Percentiles rank a stretch among this genome's conserved stretches.
phyloP scores from a whole-genome alignment of 2,888 invertebrate species.

The Neoscelio sp. region DNA sequence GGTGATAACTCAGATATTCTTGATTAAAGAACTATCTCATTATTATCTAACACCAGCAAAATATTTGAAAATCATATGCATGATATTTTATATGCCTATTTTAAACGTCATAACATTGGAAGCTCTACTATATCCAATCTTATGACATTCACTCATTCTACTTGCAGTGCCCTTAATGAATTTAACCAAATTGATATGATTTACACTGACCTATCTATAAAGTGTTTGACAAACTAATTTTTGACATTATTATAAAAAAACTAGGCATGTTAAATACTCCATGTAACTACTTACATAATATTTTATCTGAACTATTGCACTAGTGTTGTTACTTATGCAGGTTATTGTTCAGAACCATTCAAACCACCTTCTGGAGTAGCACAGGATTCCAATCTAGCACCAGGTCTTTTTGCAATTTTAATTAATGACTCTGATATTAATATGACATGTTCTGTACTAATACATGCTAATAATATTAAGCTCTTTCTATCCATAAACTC shows the following conservation, averaged over 20 bases:
- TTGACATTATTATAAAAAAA: background rate
- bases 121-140: background rate
- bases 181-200: background rate
- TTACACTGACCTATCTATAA: background rate
- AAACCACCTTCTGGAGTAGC: no score
- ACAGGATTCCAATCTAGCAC: no score
- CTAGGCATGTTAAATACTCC: background rate
- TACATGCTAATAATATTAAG: background rate
- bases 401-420: no score
- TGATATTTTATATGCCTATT: background rate
- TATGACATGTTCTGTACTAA: background rate
- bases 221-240: background rate
- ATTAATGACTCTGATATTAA: no score
- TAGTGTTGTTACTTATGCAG: no score
- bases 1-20: no score
- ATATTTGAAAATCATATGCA: no score
- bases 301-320: no score
- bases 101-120: background rate
- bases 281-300: no score
- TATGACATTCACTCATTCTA: background rate
- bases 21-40: background rate
- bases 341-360: background rate
- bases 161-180: background rate
- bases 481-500: no score
- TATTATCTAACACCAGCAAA: no score